Base-by-base conservation (phyloP, 1,140 invertebrate species). In the Hetaerina americana region DNA sequence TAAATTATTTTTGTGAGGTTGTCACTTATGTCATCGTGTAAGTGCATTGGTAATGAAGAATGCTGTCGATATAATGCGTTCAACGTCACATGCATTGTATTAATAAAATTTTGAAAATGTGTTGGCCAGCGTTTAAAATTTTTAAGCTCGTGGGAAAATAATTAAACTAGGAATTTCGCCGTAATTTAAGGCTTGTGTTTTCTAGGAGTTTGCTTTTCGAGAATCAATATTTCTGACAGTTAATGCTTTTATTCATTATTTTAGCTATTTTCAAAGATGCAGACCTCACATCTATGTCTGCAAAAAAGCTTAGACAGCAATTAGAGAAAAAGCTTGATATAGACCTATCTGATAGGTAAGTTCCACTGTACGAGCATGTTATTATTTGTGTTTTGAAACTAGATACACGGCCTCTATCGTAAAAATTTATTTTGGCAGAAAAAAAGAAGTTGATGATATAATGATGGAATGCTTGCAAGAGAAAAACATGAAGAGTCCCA, bases 301-400 rank as follows among this genome's bases (percentile, higher is more conserved):
- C 92, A 0, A 97, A 96, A 77, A 93, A 94, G 81, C 92, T 97
- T n/a, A 88, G 94, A 27, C 88, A 91, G 80, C 88, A 92, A 78
- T 83, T 96, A 72, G 93, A 97, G 80, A 87, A 90, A 73, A 90
- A 92, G 78, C 83, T 95, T 12, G 89, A 89, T 57, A 84, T 87
- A 72, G 92, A 95, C 76, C 82, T 97, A 15, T 82, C 86, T 26
- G 84, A 85, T 77, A 84, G 86, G 85, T 86, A 81, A 5, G 27
- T 31, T 74, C 18, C 5, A n/a, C 70, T 28, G n/a, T 6, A 24
- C 22, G 15, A 69, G 10, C 26, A 27, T 72, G 26, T 72, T 26
- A 25, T 69, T 70, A 71, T 69, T 70, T 18, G 73, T 73, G 40
- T n/a, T n/a, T n/a, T n/a, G n/a, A n/a, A n/a, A n/a, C n/a, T n/a